Evolutionary conservation across 2,888 invertebrate genomes (phyloP).

Genomic region (Epicampocera succincta): DNA sequence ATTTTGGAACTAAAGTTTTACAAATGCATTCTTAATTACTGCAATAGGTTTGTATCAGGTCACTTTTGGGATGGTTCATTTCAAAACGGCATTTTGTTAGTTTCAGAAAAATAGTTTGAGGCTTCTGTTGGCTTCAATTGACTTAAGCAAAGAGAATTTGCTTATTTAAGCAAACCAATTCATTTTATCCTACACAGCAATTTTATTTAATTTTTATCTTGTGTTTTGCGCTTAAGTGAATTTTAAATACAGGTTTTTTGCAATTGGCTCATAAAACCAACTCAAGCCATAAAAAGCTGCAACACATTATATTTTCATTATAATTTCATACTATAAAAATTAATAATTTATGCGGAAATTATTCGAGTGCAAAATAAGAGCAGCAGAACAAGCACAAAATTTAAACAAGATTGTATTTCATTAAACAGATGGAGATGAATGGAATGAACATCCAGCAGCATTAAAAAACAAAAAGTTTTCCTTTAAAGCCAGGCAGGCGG

Average conservation of each 20-base stretch:
- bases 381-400: neutral
- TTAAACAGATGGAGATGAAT: too few species aligned
- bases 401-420: conserved; percentile 3
- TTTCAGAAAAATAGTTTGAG: too few species aligned
- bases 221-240: neutral
- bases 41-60: too few species aligned
- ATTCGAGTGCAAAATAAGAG: conserved; percentile 1
- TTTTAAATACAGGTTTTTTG: conserved; percentile 17
- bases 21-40: too few species aligned
- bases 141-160: too few species aligned
- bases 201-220: neutral
- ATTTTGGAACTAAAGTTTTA: too few species aligned
- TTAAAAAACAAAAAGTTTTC: neutral
- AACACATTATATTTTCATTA: conserved; percentile 39
- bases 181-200: too few species aligned
- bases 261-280: conserved; percentile 13
- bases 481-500: conserved; percentile 6
- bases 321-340: conserved; percentile 56
- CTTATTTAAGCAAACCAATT: too few species aligned
- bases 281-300: conserved; percentile 27
- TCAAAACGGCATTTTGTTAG: too few species aligned
- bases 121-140: too few species aligned
- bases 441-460: neutral
- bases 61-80: too few species aligned
- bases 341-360: conserved; percentile 33